Evolutionary conservation across 2,113 vertebrate species (phyloP).

Genomic region (Colaptes auratus): DNA sequence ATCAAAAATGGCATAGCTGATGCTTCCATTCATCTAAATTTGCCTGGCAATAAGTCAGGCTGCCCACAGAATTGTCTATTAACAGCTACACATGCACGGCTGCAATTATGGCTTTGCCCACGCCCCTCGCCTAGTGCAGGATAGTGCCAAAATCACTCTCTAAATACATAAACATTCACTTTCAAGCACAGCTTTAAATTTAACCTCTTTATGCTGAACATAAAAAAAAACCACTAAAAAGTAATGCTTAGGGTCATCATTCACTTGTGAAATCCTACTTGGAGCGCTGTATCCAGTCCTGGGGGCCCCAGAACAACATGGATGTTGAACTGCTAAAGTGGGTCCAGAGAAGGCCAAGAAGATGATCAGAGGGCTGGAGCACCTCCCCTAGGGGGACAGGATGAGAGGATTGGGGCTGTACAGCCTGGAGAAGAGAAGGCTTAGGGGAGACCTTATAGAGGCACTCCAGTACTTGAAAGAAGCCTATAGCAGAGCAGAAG

Average conservation of each 20-base stretch:
- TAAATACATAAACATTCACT: background rate
- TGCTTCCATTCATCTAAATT: conserved; percentile 39
- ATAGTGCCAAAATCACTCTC: background rate
- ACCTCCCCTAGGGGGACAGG: no score
- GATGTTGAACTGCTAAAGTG: no score
- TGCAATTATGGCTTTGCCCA: conserved; percentile 33
- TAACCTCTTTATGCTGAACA: background rate
- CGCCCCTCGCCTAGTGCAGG: background rate
- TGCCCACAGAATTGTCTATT: conserved; percentile 39
- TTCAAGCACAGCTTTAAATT: background rate
- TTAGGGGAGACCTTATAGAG: no score
- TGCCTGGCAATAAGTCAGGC: conserved; percentile 33
- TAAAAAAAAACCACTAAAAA: background rate
- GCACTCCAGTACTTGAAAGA: no score
- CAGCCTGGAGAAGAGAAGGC: no score
- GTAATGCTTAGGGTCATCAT: background rate
- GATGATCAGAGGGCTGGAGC: no score
- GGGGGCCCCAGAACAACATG: no score
- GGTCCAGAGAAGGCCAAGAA: no score
- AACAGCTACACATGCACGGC: background rate
- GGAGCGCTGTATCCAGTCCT: no score
- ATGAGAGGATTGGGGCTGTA: no score
- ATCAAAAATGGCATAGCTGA: background rate
- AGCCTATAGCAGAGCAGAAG: no score
- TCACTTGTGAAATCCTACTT: no score